Conservation (phyloP, 2,888 invertebrate genomes). For the Xylota segnis region DNA sequence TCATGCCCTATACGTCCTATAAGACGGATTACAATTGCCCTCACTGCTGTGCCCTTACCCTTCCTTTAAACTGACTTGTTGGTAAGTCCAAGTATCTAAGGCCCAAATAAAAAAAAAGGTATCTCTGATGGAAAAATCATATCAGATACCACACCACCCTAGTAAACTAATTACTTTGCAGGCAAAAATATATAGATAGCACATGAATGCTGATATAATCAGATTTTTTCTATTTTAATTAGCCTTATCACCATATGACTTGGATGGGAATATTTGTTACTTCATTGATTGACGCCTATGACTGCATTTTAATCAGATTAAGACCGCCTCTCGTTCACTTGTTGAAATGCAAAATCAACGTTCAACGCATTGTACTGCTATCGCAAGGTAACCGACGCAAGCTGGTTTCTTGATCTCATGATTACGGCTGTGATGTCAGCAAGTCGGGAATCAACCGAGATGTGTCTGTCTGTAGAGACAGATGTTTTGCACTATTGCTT, state of each 20-base stretch:
- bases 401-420: background rate
- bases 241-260: conserved; percentile 23
- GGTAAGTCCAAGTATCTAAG: no score
- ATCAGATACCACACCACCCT: background rate
- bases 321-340: background rate
- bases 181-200: background rate
- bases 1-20: no score
- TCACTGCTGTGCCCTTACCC: no score
- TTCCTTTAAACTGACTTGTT: no score
- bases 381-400: background rate
- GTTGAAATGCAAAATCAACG: background rate
- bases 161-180: background rate
- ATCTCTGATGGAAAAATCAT: background rate
- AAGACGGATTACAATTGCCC: no score
- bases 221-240: conserved; percentile 1
- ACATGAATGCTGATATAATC: background rate
- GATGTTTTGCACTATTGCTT: no score
- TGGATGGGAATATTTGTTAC: background rate
- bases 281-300: conserved; percentile 17
- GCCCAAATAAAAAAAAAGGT: no score
- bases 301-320: conserved; percentile 1
- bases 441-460: background rate
- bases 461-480: background rate
- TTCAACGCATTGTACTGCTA: background rate
- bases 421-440: background rate